phyloP scores from a whole-genome alignment of 2,888 invertebrate genomes.

The Cantharis rufa region DNA sequence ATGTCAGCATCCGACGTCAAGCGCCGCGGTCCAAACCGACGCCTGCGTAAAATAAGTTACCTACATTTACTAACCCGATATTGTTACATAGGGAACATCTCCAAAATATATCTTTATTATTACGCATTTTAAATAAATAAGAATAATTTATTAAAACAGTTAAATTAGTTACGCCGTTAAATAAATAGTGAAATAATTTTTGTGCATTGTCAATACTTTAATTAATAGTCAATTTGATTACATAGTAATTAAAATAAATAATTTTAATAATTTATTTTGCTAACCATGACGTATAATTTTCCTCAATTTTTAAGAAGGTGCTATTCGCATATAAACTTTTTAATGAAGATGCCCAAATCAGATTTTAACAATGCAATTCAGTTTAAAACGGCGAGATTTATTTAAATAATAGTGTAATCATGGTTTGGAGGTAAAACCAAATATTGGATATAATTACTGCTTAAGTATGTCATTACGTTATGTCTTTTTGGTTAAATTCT shows the following conservation, averaged over 20 bases:
- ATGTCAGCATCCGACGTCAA: constrained; percentile 42
- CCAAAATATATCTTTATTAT: constrained; percentile 21
- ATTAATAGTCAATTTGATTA: background rate
- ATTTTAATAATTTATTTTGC: background rate
- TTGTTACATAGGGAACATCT: constrained; percentile 29
- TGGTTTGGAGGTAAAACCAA: constrained; percentile 18
- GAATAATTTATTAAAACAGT: background rate
- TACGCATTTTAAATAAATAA: constrained; percentile 1
- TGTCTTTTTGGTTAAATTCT: constrained; percentile 20
- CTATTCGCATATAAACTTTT: background rate
- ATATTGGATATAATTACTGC: constrained; percentile 3
- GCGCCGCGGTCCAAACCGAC: constrained; percentile 30
- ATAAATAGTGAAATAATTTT: background rate
- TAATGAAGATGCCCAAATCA: background rate
- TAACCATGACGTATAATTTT: background rate
- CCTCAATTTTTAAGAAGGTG: background rate
- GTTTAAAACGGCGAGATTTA: constrained; percentile 1
- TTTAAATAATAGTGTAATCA: constrained; percentile 17
- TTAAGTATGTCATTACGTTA: constrained; percentile 23
- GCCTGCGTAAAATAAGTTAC: constrained; percentile 40
- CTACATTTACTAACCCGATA: constrained; percentile 44
- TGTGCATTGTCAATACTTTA: background rate
- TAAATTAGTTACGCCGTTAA: background rate
- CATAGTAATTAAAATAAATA: background rate
- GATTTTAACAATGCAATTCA: background rate